A percentile compares a stretch with the other conserved stretches of the same genome.
Evolutionary conservation across 2,888 invertebrate species (phyloP).

Genomic region (Eupithecia subumbrata): DNA sequence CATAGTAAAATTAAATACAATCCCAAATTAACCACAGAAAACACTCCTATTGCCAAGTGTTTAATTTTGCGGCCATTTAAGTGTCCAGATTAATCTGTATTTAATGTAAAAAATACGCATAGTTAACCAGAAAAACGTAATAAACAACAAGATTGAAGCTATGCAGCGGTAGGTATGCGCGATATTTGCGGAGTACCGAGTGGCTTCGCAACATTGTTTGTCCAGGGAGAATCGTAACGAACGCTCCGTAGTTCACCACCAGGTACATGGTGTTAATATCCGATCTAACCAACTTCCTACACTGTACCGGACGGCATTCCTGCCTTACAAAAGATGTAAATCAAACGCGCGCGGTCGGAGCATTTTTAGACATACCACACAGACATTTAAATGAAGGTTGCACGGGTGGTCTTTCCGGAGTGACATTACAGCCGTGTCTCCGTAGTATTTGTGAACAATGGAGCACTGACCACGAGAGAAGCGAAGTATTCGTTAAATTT

Average conservation of each 20-base stretch:
- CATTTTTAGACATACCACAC: neutral
- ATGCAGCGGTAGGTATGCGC: slow-evolving; percentile 55
- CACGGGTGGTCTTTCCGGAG: neutral
- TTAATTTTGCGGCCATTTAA: slow-evolving; percentile 4
- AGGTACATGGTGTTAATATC: slow-evolving; percentile 15
- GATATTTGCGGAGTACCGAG: slow-evolving; percentile 50
- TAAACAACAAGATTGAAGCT: slow-evolving; percentile 49
- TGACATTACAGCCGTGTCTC: neutral
- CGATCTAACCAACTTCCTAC: neutral
- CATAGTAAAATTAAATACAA: no score
- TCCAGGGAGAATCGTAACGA: slow-evolving; percentile 45
- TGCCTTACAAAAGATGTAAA: neutral
- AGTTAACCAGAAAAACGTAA: slow-evolving; percentile 39
- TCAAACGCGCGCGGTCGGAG: neutral
- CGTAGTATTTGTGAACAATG: slow-evolving; percentile 62
- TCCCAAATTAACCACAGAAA: neutral
- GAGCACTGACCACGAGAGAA: slow-evolving; percentile 50
- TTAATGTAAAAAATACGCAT: slow-evolving; percentile 13
- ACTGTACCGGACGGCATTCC: neutral
- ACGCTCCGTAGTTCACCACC: no score
- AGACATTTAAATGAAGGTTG: neutral
- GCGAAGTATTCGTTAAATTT: slow-evolving; percentile 62
- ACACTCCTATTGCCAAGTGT: neutral
- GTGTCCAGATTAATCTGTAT: slow-evolving; percentile 13
- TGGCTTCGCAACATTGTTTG: slow-evolving; percentile 53